Evolutionary conservation across 1,140 invertebrate species (phyloP).

Genomic region (Homarus americanus): DNA sequence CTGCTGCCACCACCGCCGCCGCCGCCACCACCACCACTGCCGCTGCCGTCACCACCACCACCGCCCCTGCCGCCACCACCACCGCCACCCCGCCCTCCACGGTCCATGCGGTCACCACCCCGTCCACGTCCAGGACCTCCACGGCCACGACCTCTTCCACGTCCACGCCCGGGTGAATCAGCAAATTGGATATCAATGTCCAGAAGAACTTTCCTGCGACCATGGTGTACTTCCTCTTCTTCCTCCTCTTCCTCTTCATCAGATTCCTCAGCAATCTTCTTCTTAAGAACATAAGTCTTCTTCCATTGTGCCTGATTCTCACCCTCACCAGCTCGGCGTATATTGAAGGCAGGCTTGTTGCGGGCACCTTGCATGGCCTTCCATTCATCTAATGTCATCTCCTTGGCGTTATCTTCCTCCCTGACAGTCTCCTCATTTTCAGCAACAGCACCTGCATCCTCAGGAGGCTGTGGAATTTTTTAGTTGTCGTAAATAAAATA

Average conservation of each 20-base stretch:
- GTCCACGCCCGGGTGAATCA: constrained; percentile 85
- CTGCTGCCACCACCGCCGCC: constrained; percentile 77
- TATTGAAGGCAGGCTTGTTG: constrained; percentile 90
- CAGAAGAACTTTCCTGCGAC: constrained; percentile 90
- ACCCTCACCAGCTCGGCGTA: constrained; percentile 94
- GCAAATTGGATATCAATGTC: constrained; percentile 94
- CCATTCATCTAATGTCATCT: constrained; percentile 90
- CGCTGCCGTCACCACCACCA: constrained; percentile 82
- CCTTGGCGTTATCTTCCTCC: constrained; percentile 75
- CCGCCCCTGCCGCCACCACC: constrained; percentile 79
- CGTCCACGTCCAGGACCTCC: constrained; percentile 79
- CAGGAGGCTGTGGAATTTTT: too few species aligned
- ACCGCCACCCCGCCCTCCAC: constrained; percentile 77
- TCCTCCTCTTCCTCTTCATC: constrained; percentile 82
- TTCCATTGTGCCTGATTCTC: constrained; percentile 95
- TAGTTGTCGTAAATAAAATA: too few species aligned
- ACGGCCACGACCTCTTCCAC: constrained; percentile 82
- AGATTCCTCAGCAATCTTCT: constrained; percentile 85
- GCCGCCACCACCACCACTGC: constrained; percentile 80
- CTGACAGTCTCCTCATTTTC: constrained; percentile 83
- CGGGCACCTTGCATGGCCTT: constrained; percentile 84
- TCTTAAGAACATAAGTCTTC: constrained; percentile 91
- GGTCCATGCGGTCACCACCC: constrained; percentile 76
- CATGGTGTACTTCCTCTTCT: constrained; percentile 87
- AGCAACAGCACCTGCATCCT: constrained; percentile 67